Percentiles rank a stretch among this genome's conserved stretches.
phyloP scores from a whole-genome alignment of 2,888 invertebrate genomes.

The Acanthosepion esculentum region DNA sequence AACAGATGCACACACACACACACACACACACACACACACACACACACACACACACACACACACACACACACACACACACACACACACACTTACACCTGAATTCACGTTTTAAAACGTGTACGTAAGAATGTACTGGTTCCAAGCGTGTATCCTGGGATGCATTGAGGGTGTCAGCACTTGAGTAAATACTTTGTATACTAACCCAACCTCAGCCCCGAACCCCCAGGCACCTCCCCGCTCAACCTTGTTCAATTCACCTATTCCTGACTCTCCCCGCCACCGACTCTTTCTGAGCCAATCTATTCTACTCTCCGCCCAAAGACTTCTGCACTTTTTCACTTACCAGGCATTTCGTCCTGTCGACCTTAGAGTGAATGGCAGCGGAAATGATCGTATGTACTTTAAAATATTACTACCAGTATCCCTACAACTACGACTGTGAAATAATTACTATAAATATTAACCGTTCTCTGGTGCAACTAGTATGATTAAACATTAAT shows the following conservation, averaged over 20 bases:
- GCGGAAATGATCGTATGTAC: neutral
- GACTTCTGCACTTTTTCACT: neutral
- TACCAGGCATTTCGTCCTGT: slow-evolving; percentile 33
- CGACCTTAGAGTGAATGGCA: neutral
- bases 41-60: neutral
- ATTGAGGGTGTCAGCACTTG: neutral
- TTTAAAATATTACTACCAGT: neutral
- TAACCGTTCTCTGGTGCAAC: neutral
- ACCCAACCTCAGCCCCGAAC: neutral
- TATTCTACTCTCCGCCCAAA: neutral
- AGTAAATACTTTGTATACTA: neutral
- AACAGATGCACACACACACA: too few species aligned
- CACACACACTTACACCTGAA: too few species aligned
- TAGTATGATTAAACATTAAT: neutral
- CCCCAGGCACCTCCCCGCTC: neutral
- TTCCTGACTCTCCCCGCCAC: neutral
- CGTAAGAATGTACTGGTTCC: too few species aligned
- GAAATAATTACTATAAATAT: neutral
- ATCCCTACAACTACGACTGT: neutral
- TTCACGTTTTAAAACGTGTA: too few species aligned
- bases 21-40: neutral
- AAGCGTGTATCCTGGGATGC: too few species aligned
- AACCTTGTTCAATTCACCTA: neutral
- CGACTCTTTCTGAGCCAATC: neutral
- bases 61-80: too few species aligned